Base-by-base conservation (phyloP, 1,140 invertebrate species). In the Gonioctena quinquepunctata region DNA sequence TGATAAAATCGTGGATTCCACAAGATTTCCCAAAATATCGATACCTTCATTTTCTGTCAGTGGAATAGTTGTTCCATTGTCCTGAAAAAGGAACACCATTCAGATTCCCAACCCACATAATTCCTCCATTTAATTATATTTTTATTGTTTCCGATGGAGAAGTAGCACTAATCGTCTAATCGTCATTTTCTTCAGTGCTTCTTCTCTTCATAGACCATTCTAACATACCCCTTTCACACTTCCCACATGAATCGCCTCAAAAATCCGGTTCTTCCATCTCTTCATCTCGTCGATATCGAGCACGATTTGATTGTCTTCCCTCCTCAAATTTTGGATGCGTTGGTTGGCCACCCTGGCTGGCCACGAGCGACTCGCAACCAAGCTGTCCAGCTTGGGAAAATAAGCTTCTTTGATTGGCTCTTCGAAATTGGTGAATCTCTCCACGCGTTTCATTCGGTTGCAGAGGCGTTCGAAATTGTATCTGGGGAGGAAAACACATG, bases 201-300 rank as follows among this genome's bases (percentile, higher is more conserved):
- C n/a, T n/a, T n/a, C n/a, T n/a, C n/a, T n/a, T n/a, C n/a, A n/a
- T n/a, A n/a, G n/a, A n/a, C n/a, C n/a, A n/a, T n/a, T n/a, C n/a
- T n/a, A n/a, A 61, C 59, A 28, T 61, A 61, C 59, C 80, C 88
- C 78, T 22, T 82, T 70, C 8, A 91, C 86, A 26, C 86, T 81
- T 42, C 90, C 91, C 25, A 88, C 87, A 54, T 93, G 89, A 61
- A 95, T 91, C 8, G 92, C 93, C 52, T 91, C 88, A 21, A 88
- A 86, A 71, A 95, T 90, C 21, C 93, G 86, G 75, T 93, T 90
- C 1, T 90, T 85, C 92, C 92, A 95, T 49, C 88, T 86, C 75
- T 92, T 89, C 73, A 95, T 49, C 74, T 92, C 87, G 1, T 88
- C 83, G 4, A 95, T 84, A 70, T 93, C 92, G 49, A 88, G 83